Conservation (phyloP, 1,140 invertebrate genomes). For the Homalodisca vitripennis region DNA sequence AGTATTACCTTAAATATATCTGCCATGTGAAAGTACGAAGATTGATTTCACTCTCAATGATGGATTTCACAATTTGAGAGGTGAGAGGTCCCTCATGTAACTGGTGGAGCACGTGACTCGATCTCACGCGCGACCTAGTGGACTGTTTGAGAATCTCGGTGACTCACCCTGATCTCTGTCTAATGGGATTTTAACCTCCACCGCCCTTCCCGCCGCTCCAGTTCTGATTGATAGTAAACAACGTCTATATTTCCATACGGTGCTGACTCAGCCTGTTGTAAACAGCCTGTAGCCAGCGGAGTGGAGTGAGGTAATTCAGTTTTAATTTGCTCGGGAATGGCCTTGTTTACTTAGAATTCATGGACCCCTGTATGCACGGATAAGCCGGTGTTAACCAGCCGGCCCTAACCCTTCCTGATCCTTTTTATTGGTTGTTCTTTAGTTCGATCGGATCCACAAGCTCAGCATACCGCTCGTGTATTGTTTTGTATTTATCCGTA, state of each 20-base stretch:
- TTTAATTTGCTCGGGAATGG: conserved; percentile 6
- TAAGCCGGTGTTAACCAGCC: neutral
- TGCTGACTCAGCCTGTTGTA: conserved; percentile 6
- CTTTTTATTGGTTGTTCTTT: neutral
- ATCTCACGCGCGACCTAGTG: neutral
- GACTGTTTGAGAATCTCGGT: neutral
- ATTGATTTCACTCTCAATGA: too few species aligned
- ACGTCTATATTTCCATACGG: conserved; percentile 7
- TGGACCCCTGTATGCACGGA: conserved; percentile 9
- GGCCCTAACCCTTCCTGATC: neutral
- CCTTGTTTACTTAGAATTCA: conserved; percentile 12
- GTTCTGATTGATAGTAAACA: conserved; percentile 25
- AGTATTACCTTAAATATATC: too few species aligned
- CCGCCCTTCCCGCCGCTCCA: too few species aligned
- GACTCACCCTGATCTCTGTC: conserved; percentile 1
- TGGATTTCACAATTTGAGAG: too few species aligned
- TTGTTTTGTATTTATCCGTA: too few species aligned
- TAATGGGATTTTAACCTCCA: conserved; percentile 24
- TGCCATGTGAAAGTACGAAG: too few species aligned
- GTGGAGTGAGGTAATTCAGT: neutral
- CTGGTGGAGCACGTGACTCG: neutral
- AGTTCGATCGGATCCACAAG: too few species aligned
- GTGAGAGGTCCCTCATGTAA: too few species aligned
- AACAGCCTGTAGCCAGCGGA: neutral
- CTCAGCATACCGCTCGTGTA: too few species aligned